Base-by-base conservation (phyloP, 2,888 invertebrate species). In the Charanyca ferruginea region DNA sequence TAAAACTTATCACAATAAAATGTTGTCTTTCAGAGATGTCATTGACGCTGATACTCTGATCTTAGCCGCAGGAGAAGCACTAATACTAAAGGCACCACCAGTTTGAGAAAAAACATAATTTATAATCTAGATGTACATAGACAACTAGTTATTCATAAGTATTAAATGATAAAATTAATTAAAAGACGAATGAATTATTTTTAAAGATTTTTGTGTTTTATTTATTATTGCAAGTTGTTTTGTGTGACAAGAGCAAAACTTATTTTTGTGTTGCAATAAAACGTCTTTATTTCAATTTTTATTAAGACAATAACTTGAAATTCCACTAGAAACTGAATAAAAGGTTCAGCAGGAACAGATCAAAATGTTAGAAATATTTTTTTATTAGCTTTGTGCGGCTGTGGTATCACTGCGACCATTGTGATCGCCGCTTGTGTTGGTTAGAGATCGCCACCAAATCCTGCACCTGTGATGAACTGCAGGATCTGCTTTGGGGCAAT, bases 61-160 rank as follows among this genome's bases (percentile, higher is more conserved):
- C 1, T 20, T 75, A 22, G 32, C 0, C 0, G 53, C 91, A 2
- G 93, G 93, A 44, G 93, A 93, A 72, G 90, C 90, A 1, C 9
- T 93, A 8, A 76, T 93, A 11, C 80, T 93, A 1, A 81, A 83
- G 67, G 69, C 88, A 13, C 72, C 78, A 16, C 85, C 91, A 35
- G 77, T 78, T 18, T 77, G 8, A 65, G 7, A 18, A 41, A 22
- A 18, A n/a, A 5, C 4, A 55, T 49, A 23, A 65, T 44, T 20
- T n/a, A 54, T 1, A 5, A 16, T 13, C 18, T 3, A 5, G 16
- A 35, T 69, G 64, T 69, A 69, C 54, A 71, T 51, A 66, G 13
- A 35, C 6, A 32, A 41, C 16, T 64, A 45, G 45, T 54, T 51
- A 71, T 32, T 64, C 3, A 45, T 63, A 69, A 51, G 54, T 45